Conservation (phyloP, 1,140 invertebrate genomes). For the Pseudomyrmex gracilis region DNA sequence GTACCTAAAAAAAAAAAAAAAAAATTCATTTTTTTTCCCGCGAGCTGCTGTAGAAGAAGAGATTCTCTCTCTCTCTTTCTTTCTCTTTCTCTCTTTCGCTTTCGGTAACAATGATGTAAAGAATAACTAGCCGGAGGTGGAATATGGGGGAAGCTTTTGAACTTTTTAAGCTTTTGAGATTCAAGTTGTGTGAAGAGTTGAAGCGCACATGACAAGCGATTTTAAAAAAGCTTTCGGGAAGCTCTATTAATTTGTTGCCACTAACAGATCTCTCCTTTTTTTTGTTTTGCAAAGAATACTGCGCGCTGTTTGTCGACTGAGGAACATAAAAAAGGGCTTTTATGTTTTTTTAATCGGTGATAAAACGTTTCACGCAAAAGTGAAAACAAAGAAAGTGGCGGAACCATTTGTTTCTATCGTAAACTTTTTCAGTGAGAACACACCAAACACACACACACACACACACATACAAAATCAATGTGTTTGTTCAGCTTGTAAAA, state of each 20-base stretch:
- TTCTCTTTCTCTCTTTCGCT: too few relatives aligned
- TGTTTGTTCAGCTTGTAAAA: neutral
- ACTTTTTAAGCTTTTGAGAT: neutral
- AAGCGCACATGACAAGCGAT: slow-evolving; percentile 25
- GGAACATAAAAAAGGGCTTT: slow-evolving; percentile 19
- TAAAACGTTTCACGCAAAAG: slow-evolving; percentile 14
- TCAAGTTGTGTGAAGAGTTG: slow-evolving; percentile 27
- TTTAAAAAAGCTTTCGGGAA: slow-evolving; percentile 12
- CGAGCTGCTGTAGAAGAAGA: too few relatives aligned
- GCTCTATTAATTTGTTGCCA: slow-evolving; percentile 27
- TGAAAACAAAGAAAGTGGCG: neutral
- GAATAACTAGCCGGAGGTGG: slow-evolving; percentile 3
- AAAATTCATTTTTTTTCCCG: too few relatives aligned
- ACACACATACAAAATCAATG: too few relatives aligned
- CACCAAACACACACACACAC: too few relatives aligned
- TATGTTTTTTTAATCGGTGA: neutral
- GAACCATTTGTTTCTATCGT: neutral
- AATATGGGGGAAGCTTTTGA: neutral
- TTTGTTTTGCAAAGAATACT: neutral
- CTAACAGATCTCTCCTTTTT: neutral
- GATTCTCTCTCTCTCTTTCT: too few relatives aligned
- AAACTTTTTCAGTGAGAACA: neutral
- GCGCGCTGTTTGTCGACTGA: neutral
- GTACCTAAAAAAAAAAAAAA: too few relatives aligned
- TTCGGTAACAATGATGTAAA: neutral